Evolutionary conservation across 2,888 invertebrate genomes (phyloP).

Genomic region (Cephus pygmeus): DNA sequence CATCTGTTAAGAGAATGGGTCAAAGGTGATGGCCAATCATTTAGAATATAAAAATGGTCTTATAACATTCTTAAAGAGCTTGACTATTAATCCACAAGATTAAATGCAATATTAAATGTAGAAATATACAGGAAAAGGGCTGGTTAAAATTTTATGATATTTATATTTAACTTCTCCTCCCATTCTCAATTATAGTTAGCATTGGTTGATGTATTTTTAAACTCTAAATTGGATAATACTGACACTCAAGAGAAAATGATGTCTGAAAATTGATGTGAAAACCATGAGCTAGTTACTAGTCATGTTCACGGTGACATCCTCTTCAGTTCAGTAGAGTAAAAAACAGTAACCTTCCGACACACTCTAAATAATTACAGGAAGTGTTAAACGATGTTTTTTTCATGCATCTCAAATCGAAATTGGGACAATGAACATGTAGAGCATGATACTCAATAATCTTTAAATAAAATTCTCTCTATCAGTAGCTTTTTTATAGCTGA

Average conservation of each 20-base stretch:
- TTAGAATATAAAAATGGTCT: neutral
- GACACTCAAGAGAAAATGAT: slow-evolving; percentile 37
- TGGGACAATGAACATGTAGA: neutral
- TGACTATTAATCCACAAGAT: neutral
- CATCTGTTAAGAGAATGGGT: slow-evolving; percentile 38
- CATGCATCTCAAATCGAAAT: neutral
- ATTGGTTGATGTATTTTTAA: slow-evolving; percentile 21
- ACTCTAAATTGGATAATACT: slow-evolving; percentile 41
- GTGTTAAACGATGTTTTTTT: neutral
- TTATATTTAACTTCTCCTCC: neutral
- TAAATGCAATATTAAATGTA: neutral
- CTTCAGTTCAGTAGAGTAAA: neutral
- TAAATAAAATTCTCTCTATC: too few species aligned
- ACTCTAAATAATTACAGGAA: neutral
- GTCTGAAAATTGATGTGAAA: slow-evolving; percentile 2
- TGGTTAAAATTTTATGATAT: neutral
- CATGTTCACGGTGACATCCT: neutral
- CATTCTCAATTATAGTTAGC: neutral
- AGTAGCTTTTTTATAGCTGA: too few species aligned
- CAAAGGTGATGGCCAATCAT: slow-evolving; percentile 26
- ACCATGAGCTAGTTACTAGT: neutral
- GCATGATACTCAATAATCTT: too few species aligned
- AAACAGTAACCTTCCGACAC: neutral
- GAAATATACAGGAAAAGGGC: neutral
- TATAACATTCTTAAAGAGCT: neutral